Conservation (phyloP, 2,888 invertebrate genomes). For the Drosophila hawaiiensis region DNA sequence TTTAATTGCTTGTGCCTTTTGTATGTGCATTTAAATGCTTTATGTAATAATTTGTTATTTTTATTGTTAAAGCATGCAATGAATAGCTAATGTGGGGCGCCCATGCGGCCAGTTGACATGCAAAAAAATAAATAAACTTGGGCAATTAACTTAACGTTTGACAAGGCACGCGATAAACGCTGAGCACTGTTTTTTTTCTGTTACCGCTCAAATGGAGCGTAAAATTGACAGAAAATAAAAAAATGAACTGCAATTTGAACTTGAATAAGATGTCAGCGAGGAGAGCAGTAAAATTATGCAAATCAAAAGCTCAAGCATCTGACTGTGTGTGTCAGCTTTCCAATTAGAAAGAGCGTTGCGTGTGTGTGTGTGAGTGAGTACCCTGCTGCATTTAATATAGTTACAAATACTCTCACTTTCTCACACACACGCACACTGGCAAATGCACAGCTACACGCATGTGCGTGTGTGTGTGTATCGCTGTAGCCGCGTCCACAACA, state of each 20-base stretch:
- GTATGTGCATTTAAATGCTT: conserved; percentile 61
- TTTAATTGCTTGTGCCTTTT: conserved; percentile 38
- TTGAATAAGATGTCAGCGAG: conserved; percentile 46
- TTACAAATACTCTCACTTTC: conserved; percentile 58
- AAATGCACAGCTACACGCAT: conserved; percentile 1
- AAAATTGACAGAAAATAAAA: conserved; percentile 48
- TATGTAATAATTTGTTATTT: conserved; percentile 67
- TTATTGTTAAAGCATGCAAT: conserved; percentile 63
- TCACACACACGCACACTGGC: conserved; percentile 10
- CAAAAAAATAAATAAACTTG: conserved; percentile 32
- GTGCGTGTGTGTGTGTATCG: conserved; percentile 15
- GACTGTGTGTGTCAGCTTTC: conserved; percentile 26
- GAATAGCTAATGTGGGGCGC: conserved; percentile 54
- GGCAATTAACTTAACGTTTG: conserved; percentile 52
- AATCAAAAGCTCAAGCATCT: conserved; percentile 31
- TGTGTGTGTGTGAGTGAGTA: conserved; percentile 5
- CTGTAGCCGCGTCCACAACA: conserved; percentile 38
- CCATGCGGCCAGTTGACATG: conserved; percentile 38
- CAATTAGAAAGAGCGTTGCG: conserved; percentile 38
- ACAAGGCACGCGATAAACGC: conserved; percentile 57
- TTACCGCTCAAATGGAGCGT: conserved; percentile 62
- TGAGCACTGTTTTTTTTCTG: conserved; percentile 13
- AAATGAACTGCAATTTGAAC: conserved; percentile 49
- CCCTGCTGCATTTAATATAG: conserved; percentile 44
- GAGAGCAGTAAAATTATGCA: conserved; percentile 27